Conservation (phyloP, 2,113 vertebrate species). For the Perognathus longimembris region DNA sequence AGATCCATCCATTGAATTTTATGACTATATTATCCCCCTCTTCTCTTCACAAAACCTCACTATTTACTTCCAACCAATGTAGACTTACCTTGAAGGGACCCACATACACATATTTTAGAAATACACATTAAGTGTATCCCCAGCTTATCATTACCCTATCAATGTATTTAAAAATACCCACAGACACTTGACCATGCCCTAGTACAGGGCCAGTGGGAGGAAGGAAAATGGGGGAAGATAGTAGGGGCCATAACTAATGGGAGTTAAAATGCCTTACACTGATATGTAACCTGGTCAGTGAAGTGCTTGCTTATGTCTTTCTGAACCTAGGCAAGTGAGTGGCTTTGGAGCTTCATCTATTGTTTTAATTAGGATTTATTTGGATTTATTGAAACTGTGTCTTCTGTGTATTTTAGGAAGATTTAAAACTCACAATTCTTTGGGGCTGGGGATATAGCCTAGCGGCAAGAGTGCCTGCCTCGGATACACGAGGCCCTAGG, state of each 20-base stretch:
- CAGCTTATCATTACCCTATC: neutral
- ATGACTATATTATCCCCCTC: too few species aligned
- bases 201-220: neutral
- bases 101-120: constrained; percentile 8
- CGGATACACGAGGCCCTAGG: too few species aligned
- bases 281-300: neutral
- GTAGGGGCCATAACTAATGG: neutral
- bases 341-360: neutral
- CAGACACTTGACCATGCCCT: neutral
- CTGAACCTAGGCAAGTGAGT: neutral
- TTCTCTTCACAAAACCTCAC: neutral
- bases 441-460: too few species aligned
- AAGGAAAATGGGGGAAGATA: neutral
- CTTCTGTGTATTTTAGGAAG: too few species aligned
- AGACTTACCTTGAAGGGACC: constrained; percentile 42
- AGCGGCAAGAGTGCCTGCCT: too few species aligned
- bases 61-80: constrained; percentile 34
- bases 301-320: neutral
- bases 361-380: too few species aligned
- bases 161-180: neutral
- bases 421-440: too few species aligned
- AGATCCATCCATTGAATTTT: too few species aligned
- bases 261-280: neutral
- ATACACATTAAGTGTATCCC: neutral
- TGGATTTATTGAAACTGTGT: too few species aligned